Evolutionary conservation across 2,797 vertebrate genomes (phyloP), one percentile per base, ranked within the genome.

Genomic region (Chelonia mydas): DNA sequence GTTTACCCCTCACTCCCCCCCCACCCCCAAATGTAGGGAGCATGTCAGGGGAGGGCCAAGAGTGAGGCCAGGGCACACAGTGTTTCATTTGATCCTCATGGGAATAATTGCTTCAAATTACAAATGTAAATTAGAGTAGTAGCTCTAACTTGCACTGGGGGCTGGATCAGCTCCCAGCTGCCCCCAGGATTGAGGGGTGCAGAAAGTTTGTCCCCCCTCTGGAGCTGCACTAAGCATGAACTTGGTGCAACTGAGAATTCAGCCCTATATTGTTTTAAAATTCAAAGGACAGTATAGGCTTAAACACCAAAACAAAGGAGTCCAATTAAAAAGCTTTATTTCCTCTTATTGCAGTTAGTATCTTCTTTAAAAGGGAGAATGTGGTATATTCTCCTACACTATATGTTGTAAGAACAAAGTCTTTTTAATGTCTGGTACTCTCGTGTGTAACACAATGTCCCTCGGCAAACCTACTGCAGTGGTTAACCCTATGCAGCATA

Each of bases 381-480:
- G 11, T 2, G 5, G 28, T n/a, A 59, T 81, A 59, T 51, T 74
- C 53, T 2, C 1, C 41, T 54, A 59, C 25, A 61, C 51, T 55
- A 49, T 21, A 37, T 1, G 7, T 68, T 55, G 27, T 0, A 2
- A 80, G 25, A 50, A 13, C 28, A 33, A n/a, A 84, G 37, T 50
- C 5, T 21, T 72, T 83, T 2, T 19, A 93, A 13, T 4, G 54
- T 5, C 12, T 53, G 10, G 0, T 7, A 81, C 50, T 47, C 47
- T 81, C 19, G 11, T 31, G 31, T 11, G 10, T 7, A 49, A 10
- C 4, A 83, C 23, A 19, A 79, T 50, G 0, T 41, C 27, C 45
- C 27, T 49, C 4, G 4, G 37, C 54, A 82, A 0, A 90, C 90
- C 88, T 1, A 0, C 11, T 57, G 0, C 0, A 1, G 10, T 55